A percentile compares a stretch with the other conserved stretches of the same genome.
phyloP scores from a whole-genome alignment of 1,140 invertebrate genomes.

The Zophobas morio region DNA sequence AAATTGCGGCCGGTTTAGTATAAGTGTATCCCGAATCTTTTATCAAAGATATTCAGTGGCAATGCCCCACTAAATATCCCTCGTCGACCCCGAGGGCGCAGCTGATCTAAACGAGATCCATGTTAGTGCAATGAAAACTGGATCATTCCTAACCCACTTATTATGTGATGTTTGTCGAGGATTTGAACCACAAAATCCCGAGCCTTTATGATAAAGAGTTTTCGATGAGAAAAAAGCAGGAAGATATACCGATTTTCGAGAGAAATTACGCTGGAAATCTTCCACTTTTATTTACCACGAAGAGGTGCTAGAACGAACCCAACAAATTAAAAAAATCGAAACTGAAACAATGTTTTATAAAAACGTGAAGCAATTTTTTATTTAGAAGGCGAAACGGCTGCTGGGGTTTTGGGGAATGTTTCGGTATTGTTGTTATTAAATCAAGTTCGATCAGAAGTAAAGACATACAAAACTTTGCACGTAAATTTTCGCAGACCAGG shows the following conservation, averaged over 20 bases:
- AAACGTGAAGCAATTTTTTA: no score
- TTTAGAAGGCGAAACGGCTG: no score
- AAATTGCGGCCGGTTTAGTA: slow-evolving; percentile 2
- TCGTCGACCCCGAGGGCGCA: slow-evolving; percentile 7
- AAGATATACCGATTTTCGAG: slow-evolving; percentile 4
- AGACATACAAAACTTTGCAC: no score
- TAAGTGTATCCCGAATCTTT: slow-evolving; percentile 10
- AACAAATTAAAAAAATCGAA: no score
- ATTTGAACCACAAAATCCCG: slow-evolving; percentile 27
- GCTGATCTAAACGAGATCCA: slow-evolving; percentile 32
- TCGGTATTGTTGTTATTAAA: no score
- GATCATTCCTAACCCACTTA: slow-evolving; percentile 28
- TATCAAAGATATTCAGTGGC: slow-evolving; percentile 1
- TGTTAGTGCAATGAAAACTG: slow-evolving; percentile 30
- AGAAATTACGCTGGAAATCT: not conserved
- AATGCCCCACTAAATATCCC: slow-evolving; percentile 8
- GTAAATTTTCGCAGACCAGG: no score
- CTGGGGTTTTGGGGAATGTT: no score
- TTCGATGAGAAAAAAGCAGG: not conserved
- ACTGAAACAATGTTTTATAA: no score
- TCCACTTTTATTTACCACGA: not conserved
- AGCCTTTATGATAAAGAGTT: slow-evolving; percentile 27
- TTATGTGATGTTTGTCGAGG: slow-evolving; percentile 28
- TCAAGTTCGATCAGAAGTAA: no score
- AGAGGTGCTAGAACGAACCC: no score